Evolutionary conservation across 1,140 invertebrate genomes (phyloP).

Genomic region (Halotydeus destructor): DNA sequence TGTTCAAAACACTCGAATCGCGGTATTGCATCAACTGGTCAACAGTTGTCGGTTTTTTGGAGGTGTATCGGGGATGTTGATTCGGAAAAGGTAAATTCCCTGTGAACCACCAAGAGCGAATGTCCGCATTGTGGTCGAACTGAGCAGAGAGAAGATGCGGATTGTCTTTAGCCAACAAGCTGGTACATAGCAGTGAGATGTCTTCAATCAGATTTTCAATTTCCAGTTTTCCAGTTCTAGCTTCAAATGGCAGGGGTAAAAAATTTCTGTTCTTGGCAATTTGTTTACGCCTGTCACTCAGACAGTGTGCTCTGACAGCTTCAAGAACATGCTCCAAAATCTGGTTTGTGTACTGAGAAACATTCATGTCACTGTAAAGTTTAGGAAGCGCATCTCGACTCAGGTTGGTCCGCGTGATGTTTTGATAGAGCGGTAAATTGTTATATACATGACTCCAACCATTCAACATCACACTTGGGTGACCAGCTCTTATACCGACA

Average conservation of each 20-base stretch:
- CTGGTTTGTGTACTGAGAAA: not conserved
- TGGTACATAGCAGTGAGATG: not conserved
- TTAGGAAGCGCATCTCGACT: slow-evolving; percentile 22
- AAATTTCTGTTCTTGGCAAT: not conserved
- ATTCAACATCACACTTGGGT: slow-evolving; percentile 34
- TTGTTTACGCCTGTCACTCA: not conserved
- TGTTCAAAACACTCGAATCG: slow-evolving; percentile 5
- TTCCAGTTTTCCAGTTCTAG: not conserved
- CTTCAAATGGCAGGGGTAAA: not conserved
- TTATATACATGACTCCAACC: slow-evolving; percentile 41
- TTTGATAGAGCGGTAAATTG: slow-evolving; percentile 38
- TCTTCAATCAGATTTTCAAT: slow-evolving; percentile 7
- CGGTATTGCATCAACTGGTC: slow-evolving; percentile 10
- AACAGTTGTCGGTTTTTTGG: not conserved
- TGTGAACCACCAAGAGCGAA: not conserved
- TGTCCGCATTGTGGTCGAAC: not conserved
- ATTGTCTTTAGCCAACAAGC: not conserved
- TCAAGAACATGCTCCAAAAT: slow-evolving; percentile 3
- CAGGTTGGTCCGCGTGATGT: slow-evolving; percentile 46
- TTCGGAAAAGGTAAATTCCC: no score
- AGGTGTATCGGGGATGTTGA: not conserved
- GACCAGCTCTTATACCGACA: slow-evolving; percentile 52
- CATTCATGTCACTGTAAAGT: slow-evolving; percentile 5
- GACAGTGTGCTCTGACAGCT: not conserved
- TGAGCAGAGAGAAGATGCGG: slow-evolving; percentile 1